Evolutionary conservation across 2,888 invertebrate genomes (phyloP).

Genomic region (Halictus quadricinctus): DNA sequence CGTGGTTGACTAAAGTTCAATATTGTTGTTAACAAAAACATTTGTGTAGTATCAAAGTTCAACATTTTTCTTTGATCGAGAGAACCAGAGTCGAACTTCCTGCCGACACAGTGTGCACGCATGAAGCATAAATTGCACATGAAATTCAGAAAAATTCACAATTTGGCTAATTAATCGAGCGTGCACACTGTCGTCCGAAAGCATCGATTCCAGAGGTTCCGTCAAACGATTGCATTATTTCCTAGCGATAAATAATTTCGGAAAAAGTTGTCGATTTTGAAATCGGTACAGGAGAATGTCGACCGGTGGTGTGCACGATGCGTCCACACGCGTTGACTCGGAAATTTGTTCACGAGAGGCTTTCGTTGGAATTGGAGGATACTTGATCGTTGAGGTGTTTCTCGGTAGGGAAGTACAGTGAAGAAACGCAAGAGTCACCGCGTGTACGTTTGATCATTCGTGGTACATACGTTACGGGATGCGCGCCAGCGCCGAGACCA

Average conservation of each 20-base stretch:
- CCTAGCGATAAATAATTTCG: not conserved
- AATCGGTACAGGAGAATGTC: not conserved
- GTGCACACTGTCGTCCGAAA: not conserved
- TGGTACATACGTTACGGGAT: constrained; percentile 40
- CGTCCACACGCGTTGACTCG: not conserved
- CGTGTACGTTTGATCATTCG: constrained; percentile 36
- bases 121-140: not conserved
- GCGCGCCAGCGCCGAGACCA: constrained; percentile 40
- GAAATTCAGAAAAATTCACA: not conserved
- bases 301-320: not conserved
- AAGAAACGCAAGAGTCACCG: constrained; percentile 7
- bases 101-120: constrained; percentile 24
- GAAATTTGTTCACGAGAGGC: not conserved
- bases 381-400: not conserved
- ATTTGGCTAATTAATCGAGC: not conserved
- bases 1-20: not conserved
- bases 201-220: not conserved
- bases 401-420: not conserved
- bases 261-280: not conserved
- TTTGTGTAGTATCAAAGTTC: too few species aligned
- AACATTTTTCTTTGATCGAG: not conserved
- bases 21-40: not conserved
- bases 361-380: not conserved
- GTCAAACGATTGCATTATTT: not conserved
- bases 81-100: not conserved